Conservation (phyloP, 2,113 vertebrate genomes). For the Sinocyclocheilus anophthalmus region DNA sequence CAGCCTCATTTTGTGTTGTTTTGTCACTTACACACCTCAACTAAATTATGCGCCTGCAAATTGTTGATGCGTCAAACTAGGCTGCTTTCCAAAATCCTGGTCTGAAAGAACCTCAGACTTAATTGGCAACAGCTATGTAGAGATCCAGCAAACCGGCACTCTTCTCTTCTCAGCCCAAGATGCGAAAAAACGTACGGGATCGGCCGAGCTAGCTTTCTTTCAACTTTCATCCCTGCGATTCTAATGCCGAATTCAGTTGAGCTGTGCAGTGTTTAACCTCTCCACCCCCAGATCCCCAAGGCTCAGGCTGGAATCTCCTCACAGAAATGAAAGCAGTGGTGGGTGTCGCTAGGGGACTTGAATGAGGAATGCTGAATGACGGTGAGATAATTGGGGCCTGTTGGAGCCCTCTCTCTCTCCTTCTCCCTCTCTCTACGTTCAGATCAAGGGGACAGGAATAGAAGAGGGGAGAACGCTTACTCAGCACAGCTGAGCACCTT, state of each 20-base stretch:
- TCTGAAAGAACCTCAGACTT: conserved; percentile 68
- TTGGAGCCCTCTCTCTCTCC: conserved; percentile 20
- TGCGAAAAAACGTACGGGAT: conserved; percentile 56
- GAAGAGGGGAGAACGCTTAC: conserved; percentile 61
- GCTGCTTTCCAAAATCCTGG: conserved; percentile 65
- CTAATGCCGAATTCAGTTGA: conserved; percentile 65
- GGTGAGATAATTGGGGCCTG: conserved; percentile 72
- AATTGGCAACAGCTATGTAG: conserved; percentile 70
- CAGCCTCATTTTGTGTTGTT: conserved; percentile 50
- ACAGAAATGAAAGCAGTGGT: conserved; percentile 66
- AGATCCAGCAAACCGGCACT: conserved; percentile 59
- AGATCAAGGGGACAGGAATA: conserved; percentile 64
- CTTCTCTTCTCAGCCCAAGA: conserved; percentile 58
- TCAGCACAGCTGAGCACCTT: conserved; percentile 67
- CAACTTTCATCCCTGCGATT: conserved; percentile 58
- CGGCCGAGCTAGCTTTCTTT: conserved; percentile 54
- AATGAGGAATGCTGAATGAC: conserved; percentile 71
- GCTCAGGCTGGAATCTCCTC: conserved; percentile 61
- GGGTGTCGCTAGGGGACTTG: conserved; percentile 61
- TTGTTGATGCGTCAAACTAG: conserved; percentile 74
- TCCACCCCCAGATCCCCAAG: conserved; percentile 62
- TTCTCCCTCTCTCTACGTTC: not conserved
- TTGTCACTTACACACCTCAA: conserved; percentile 48
- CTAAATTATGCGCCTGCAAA: conserved; percentile 71
- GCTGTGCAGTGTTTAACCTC: conserved; percentile 73